phyloP scores from a whole-genome alignment of 2,113 vertebrate genomes.

The Macheiramphus alcinus region DNA sequence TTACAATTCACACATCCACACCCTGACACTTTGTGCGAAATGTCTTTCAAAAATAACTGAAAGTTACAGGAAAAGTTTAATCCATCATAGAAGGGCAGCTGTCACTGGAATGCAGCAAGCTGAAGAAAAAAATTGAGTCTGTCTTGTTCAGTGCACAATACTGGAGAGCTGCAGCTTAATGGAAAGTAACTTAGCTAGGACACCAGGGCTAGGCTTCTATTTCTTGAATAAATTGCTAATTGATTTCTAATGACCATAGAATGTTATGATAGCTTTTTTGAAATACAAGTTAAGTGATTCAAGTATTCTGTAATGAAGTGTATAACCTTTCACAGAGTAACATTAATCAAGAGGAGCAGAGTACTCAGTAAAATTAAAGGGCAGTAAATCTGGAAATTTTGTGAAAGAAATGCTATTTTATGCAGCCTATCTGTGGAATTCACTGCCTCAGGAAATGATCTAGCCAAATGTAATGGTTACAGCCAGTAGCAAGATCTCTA shows the following conservation, averaged over 20 bases:
- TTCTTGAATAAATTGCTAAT: not conserved
- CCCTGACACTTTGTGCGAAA: not conserved
- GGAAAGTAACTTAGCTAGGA: not conserved
- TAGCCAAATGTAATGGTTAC: not conserved
- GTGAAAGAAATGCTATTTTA: not conserved
- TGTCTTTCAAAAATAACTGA: not conserved
- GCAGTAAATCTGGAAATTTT: not conserved
- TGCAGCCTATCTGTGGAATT: not conserved
- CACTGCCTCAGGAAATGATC: not conserved
- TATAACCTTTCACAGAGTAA: not conserved
- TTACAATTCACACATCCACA: not conserved
- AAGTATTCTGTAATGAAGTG: not conserved
- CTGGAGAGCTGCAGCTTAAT: not conserved
- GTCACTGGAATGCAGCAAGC: not conserved
- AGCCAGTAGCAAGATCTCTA: not conserved
- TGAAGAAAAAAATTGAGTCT: not conserved
- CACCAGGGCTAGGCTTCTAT: not conserved
- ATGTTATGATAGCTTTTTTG: not conserved
- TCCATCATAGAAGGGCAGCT: not conserved
- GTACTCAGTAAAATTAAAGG: not conserved
- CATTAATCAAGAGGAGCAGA: not conserved
- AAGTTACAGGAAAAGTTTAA: not conserved
- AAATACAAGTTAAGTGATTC: not conserved
- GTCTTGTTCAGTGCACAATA: not conserved
- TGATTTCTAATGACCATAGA: not conserved